Evolutionary conservation across 2,113 vertebrate genomes (phyloP), one percentile per base, ranked within the genome.

Genomic region (Leptocoma aspasia): DNA sequence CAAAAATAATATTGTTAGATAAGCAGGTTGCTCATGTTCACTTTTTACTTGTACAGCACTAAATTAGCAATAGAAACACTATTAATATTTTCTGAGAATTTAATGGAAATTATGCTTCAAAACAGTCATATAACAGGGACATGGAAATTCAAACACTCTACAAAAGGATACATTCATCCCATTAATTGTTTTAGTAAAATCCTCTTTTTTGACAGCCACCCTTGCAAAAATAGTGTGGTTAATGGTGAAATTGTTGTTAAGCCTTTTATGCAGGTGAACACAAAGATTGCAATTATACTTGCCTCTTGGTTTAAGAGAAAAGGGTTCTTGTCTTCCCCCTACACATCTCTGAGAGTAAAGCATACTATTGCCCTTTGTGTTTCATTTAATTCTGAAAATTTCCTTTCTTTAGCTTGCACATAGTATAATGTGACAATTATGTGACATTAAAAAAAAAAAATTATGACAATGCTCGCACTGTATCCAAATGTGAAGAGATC

Each of bases 401-500:
- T 70, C 42, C 50, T 80, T 95, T 53, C 27, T 89, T 94, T 52
- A 93, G 37, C 82, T 89, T 86, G 63, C 27, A 87, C 24, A 56
- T 87, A 79, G 52, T 53, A 44, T 89, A 95, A 85, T 80, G 42
- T 0, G 1, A 94, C 69, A 93, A 91, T 94, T 89, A 86, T 52
- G 45, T 65, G 76, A 85, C 78, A 69, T 61, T 82, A 50, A 71
- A 92, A 95, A 71, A 92, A 95, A 90, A 95, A 89, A 92, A 80
- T 7, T 8, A 95, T 63, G 86, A 93, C 89, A 93, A 92, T 90
- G 37, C 73, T 73, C 89, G 20, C 57, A 75, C 41, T 85, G 78
- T 91, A 96, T 59, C 72, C n/a, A 92, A 72, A 81, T 81, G 61
- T 91, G 82, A 94, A 94, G 49, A 91, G 84, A 88, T 80, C 73